Percentiles rank a stretch among this genome's conserved stretches.
phyloP scores from a whole-genome alignment of 2,888 invertebrate genomes.

The Luperina testacea region DNA sequence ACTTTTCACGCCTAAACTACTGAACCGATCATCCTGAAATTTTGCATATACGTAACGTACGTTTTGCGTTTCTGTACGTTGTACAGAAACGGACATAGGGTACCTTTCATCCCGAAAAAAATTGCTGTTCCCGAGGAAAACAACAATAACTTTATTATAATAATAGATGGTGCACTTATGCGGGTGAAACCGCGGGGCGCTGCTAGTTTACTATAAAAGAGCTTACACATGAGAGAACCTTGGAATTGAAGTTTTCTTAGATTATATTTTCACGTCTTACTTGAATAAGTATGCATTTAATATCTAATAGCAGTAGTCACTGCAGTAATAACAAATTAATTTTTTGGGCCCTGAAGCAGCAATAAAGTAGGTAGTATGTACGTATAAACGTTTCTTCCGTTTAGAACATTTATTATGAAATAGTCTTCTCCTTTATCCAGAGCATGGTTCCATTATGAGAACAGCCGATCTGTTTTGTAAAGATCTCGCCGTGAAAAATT shows the following conservation, averaged over 20 bases:
- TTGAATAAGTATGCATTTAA: not conserved
- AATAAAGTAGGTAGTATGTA: not conserved
- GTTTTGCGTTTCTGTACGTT: too few relatives aligned
- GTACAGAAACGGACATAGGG: too few relatives aligned
- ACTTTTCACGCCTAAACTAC: too few relatives aligned
- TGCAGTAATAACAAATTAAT: not conserved
- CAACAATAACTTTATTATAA: too few relatives aligned
- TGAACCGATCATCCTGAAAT: too few relatives aligned
- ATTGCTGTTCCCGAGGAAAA: too few relatives aligned
- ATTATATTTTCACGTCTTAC: not conserved
- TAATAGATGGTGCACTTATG: too few relatives aligned
- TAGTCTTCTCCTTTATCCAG: not conserved
- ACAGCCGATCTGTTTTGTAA: not conserved
- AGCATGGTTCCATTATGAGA: constrained; percentile 14
- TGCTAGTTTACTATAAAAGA: not conserved
- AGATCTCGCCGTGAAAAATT: not conserved
- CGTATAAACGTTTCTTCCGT: constrained; percentile 2
- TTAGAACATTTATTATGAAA: not conserved
- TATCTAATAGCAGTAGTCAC: not conserved
- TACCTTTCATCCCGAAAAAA: too few relatives aligned
- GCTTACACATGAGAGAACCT: not conserved
- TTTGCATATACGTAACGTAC: too few relatives aligned
- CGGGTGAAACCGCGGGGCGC: too few relatives aligned
- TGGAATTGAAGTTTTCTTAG: not conserved
- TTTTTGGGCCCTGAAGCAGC: not conserved